Evolutionary conservation across 2,113 vertebrate species (phyloP).

Genomic region (Baryphthengus martii): DNA sequence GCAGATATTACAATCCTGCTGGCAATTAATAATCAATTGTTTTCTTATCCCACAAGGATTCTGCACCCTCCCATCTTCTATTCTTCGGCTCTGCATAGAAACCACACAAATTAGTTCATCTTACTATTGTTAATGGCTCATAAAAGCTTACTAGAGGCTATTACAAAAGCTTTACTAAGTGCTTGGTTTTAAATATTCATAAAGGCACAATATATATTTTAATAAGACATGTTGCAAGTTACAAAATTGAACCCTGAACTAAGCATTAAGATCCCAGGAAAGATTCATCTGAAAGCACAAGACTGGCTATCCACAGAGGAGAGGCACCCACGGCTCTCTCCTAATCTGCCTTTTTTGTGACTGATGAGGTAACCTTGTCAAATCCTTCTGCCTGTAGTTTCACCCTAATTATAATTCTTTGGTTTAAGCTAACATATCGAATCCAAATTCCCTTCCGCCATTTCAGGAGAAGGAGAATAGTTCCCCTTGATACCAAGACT

Average conservation of each 20-base stretch:
- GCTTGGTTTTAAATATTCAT: conserved; percentile 71
- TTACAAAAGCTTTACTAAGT: conserved; percentile 63
- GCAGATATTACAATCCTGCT: not conserved
- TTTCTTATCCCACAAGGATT: not conserved
- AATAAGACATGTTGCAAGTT: conserved; percentile 56
- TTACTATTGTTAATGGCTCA: conserved; percentile 31
- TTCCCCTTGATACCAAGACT: not conserved
- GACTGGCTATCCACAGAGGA: not conserved
- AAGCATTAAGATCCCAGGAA: not conserved
- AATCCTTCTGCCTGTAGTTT: not conserved
- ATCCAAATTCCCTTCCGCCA: not conserved
- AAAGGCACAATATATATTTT: conserved; percentile 66
- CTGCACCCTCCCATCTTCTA: not conserved
- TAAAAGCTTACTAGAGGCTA: conserved; percentile 60
- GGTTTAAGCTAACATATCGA: not conserved
- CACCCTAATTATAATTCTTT: not conserved
- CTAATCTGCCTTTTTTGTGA: not conserved
- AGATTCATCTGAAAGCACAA: not conserved
- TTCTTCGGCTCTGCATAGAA: not conserved
- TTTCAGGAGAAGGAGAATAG: not conserved
- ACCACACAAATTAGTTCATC: conserved; percentile 25
- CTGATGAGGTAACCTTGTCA: not conserved
- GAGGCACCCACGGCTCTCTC: not conserved
- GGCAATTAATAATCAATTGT: conserved; percentile 51
- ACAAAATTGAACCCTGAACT: conserved; percentile 2